These are phyloP conservation scores for Plutomurus gul DNA, from an alignment of 1,140 invertebrate genomes.

Conservation along the genomic window DNA sequence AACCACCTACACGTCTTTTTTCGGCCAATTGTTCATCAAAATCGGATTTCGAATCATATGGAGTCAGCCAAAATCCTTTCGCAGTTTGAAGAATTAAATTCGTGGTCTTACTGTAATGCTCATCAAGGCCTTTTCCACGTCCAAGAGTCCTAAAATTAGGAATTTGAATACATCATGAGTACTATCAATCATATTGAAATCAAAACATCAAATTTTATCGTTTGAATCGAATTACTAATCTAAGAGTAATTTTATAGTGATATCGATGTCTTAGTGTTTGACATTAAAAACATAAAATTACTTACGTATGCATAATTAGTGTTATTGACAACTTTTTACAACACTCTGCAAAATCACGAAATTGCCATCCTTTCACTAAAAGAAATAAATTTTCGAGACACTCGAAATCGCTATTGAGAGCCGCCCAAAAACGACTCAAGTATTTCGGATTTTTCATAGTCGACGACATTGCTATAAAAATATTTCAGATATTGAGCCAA, in stretches of 20 bases:
- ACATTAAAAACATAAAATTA: neutral
- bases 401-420: constrained; percentile 21
- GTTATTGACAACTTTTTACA: neutral
- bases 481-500: too few species aligned
- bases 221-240: too few species aligned
- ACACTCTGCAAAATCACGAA: neutral
- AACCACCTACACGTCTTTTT: constrained; percentile 19
- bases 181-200: neutral
- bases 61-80: constrained; percentile 20
- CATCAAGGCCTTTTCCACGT: constrained; percentile 20
- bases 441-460: constrained; percentile 6
- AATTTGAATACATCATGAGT: neutral
- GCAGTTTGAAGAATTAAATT: neutral
- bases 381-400: neutral
- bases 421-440: constrained; percentile 14
- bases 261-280: too few species aligned
- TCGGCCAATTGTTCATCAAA: neutral
- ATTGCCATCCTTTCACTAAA: neutral
- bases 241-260: too few species aligned
- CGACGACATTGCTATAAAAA: neutral
- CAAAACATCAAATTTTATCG: neutral
- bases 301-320: neutral
- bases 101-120: constrained; percentile 17
- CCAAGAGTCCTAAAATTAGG: neutral
- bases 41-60: too few species aligned